Base-by-base conservation (phyloP, 2,888 invertebrate species). In the Tupiocoris notatus region DNA sequence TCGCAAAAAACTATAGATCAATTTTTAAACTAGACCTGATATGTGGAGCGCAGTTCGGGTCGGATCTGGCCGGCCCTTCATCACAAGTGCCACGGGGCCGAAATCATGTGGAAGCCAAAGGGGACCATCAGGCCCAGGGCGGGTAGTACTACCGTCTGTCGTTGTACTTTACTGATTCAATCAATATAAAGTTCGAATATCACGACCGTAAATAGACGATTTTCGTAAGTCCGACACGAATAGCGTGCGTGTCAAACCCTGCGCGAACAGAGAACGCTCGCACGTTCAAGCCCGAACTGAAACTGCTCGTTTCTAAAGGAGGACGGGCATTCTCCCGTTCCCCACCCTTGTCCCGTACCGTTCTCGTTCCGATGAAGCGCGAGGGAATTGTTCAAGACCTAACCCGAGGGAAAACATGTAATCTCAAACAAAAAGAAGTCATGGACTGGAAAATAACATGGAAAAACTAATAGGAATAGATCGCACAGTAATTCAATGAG, bases 1-100 rank as follows among this genome's bases (percentile, higher is more conserved):
- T n/a, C n/a, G n/a, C n/a, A n/a, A n/a, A n/a, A n/a, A n/a, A n/a
- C n/a, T n/a, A n/a, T n/a, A n/a, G n/a, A 39, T 39, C 3, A 12
- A 3, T 39, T 39, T 39, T 39, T 39, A 39, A 39, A 39, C 6
- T 59, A 7, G 1, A 70, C 70, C 70, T 70, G 61, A 70, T 59
- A 58, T 23, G 70, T 59, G 70, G 70, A 70, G 70, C 70, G 70
- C 70, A 59, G 70, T 70, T 70, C 70, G 58, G 59, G 70, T 70
- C 24, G 70, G 70, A 70, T 59, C 59, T 24, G 70, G 58, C 25
- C 70, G 70, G 23, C 70, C 70, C 70, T 59, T 61, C 70, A 70
- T 70, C 70, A 70, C 70, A 70, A 70, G 59, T 25, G 21, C 70
- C 70, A 59, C 21, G 58, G 59, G 23, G 25, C 58, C 23, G 70